Evolutionary conservation across 2,888 invertebrate genomes (phyloP).

Genomic region (Eupelmus urozonus): DNA sequence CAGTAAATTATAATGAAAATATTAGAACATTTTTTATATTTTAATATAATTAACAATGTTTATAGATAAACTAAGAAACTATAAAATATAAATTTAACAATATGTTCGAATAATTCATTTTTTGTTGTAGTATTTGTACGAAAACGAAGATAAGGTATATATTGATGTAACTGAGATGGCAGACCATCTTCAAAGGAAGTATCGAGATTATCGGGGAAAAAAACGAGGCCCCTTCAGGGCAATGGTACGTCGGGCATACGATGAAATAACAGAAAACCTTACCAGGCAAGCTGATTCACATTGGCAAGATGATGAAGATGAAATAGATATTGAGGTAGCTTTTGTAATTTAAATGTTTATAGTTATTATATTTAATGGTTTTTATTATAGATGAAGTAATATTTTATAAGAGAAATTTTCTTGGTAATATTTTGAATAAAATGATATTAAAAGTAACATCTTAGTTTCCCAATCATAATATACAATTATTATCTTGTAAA

Average conservation of each 20-base stretch:
- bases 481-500: no score
- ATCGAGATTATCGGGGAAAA: conserved; percentile 88
- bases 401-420: neutral
- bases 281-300: conserved; percentile 73
- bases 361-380: neutral
- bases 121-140: conserved; percentile 84
- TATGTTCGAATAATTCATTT: no score
- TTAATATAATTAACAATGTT: no score
- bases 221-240: conserved; percentile 89
- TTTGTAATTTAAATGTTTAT: conserved; percentile 9
- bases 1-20: no score
- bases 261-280: conserved; percentile 80
- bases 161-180: conserved; percentile 92
- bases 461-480: no score
- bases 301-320: conserved; percentile 78
- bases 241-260: conserved; percentile 84
- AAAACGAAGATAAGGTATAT: conserved; percentile 88
- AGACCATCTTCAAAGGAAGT: conserved; percentile 85
- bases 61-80: no score
- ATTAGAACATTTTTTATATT: no score
- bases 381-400: neutral
- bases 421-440: no score
- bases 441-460: no score
- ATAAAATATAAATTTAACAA: no score
- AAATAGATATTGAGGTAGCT: conserved; percentile 75